Conservation (phyloP, 2,888 invertebrate species). For the Thera britannica region DNA sequence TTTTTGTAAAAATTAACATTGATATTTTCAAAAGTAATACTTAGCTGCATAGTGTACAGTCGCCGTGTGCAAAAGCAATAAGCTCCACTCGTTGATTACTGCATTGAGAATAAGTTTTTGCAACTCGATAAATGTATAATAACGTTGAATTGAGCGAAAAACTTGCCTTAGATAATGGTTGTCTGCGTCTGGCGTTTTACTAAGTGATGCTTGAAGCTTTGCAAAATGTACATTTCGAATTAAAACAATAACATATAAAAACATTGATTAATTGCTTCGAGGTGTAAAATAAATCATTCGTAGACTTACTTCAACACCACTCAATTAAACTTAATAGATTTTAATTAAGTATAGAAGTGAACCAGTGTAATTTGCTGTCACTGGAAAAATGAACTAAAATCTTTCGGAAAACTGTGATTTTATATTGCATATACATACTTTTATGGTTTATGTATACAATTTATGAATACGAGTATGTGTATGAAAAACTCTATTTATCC, state of each 20-base stretch:
- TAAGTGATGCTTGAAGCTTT: conserved; percentile 26
- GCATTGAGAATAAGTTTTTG: conserved; percentile 59
- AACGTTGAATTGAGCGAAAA: conserved; percentile 34
- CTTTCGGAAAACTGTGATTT: too few relatives aligned
- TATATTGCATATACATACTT: too few relatives aligned
- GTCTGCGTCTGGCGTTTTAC: conserved; percentile 37
- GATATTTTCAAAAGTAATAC: too few relatives aligned
- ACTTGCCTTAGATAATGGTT: conserved; percentile 41
- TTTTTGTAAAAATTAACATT: too few relatives aligned
- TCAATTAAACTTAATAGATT: not conserved
- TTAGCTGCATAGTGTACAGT: not conserved
- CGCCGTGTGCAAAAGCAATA: conserved; percentile 21
- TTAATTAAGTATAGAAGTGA: not conserved
- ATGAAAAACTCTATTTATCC: too few relatives aligned
- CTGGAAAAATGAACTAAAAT: not conserved
- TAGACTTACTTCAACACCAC: not conserved
- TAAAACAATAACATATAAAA: conserved; percentile 3
- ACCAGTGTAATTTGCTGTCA: not conserved
- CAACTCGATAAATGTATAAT: conserved; percentile 59
- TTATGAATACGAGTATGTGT: too few relatives aligned
- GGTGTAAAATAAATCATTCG: not conserved
- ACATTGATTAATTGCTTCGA: conserved; percentile 4
- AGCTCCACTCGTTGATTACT: conserved; percentile 61
- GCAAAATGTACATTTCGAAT: conserved; percentile 21
- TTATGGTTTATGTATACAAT: too few relatives aligned